Evolutionary conservation across 64 coral and sea anemone genomes (phyloP).

Genomic region (Anthopleura sola): DNA sequence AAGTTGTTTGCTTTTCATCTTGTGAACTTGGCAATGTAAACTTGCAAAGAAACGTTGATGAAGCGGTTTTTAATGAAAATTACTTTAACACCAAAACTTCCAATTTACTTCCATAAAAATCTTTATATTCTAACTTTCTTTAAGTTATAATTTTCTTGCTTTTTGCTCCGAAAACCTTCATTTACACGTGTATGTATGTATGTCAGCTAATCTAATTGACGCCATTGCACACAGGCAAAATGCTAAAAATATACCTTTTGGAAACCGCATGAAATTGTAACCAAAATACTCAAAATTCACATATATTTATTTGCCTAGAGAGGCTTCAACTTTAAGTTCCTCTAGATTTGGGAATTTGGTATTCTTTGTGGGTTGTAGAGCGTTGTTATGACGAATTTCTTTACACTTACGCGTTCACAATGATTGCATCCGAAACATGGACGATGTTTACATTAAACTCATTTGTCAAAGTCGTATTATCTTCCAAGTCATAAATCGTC

Average conservation of each 20-base stretch:
- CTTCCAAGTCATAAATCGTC: conserved; percentile 7
- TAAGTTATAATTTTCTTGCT: background rate
- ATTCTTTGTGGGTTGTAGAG: background rate
- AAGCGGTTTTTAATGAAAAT: background rate
- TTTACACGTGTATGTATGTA: background rate
- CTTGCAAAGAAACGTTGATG: background rate
- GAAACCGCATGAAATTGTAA: background rate
- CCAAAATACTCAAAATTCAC: background rate
- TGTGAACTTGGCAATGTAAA: background rate
- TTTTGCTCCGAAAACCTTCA: background rate
- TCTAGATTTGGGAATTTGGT: background rate
- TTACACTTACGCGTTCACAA: background rate
- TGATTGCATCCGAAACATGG: background rate
- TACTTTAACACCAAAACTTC: background rate
- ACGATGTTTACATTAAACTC: background rate
- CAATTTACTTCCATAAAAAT: background rate
- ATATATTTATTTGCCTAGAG: background rate
- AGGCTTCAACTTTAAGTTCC: background rate
- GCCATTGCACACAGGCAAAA: background rate
- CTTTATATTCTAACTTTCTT: background rate
- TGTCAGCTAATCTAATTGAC: background rate
- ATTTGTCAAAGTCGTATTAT: conserved; percentile 14
- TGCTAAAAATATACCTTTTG: background rate
- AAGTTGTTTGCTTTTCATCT: background rate
- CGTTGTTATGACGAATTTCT: background rate